Percentiles rank a stretch among this genome's conserved stretches.
phyloP scores from a whole-genome alignment of 2,113 vertebrate genomes.

The Heloderma charlesbogerti region DNA sequence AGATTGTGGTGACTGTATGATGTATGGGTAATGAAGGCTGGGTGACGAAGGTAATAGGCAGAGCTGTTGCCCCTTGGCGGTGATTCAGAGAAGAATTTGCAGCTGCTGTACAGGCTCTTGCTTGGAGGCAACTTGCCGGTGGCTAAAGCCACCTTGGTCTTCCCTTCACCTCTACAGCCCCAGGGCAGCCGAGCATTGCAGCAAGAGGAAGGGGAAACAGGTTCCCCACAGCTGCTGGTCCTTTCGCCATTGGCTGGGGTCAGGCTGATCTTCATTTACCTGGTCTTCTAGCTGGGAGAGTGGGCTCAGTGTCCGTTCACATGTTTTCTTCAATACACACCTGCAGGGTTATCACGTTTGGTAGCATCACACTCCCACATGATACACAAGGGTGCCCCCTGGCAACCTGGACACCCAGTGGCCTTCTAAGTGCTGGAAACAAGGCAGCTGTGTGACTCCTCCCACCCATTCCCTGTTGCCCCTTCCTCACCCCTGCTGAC shows the following conservation, averaged over 20 bases:
- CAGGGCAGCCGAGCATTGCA: background rate
- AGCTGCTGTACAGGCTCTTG: background rate
- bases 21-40: background rate
- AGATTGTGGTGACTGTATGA: slow-evolving; percentile 25
- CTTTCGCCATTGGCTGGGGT: background rate
- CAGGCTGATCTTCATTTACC: background rate
- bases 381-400: background rate
- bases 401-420: background rate
- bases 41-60: background rate
- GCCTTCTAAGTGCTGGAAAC: background rate
- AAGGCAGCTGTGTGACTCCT: background rate
- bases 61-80: background rate
- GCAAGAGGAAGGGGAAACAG: background rate
- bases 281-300: background rate
- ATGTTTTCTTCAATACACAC: background rate
- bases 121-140: background rate
- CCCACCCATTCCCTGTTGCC: background rate
- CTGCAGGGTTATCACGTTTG: background rate
- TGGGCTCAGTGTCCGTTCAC: background rate
- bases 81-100: background rate
- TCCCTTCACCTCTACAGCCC: background rate
- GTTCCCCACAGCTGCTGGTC: background rate
- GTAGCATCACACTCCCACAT: background rate
- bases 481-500: background rate
- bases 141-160: too few species aligned